Base-by-base conservation (phyloP, 2,888 invertebrate species). In the Eupithecia dodoneata region DNA sequence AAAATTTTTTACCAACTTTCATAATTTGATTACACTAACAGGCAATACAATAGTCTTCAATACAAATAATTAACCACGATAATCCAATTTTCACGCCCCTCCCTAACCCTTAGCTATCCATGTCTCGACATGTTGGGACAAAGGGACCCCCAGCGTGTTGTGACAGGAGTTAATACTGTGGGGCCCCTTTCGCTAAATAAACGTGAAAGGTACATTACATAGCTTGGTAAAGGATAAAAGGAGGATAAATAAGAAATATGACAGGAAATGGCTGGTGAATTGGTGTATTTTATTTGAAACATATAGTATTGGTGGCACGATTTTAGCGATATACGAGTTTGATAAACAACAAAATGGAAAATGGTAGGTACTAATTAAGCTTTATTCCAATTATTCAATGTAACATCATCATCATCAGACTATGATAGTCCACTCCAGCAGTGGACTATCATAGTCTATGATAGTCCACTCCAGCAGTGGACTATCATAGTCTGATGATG, bases 151-250 rank as follows among this genome's bases (percentile, higher is more conserved):
- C 90, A 88, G 86, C 86, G 84, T 93, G 88, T 94, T 94, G 88
- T 94, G 94, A 94, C 94, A 94, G 93, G 90, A 94, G 94, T 93
- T 93, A 94, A 94, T 91, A 86, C 79, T 75, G 79, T 79, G 76
- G 79, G 76, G 79, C 73, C 79, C 71, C 63, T 70, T 74, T 70
- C 13, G 67, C 49, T 76, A 66, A 55, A 76, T 71, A 72, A 74
- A 76, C 76, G 49, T 69, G 69, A 81, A 71, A 72, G 79, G 55
- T 44, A 59, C 49, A 71, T 49, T 49, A 59, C 49, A 71, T 67
- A 69, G 71, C n/a, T 30, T 15, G 10, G 10, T 42, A 18, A 13
- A 15, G 18, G 67, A 69, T 45, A 47, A 69, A 69, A 44, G 69
- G 44, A n/a, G 15, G 42, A 69, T 63, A 63, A 63, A 63, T 63